Evolutionary conservation across 2,113 vertebrate genomes (phyloP).

Genomic region (Piaya cayana): DNA sequence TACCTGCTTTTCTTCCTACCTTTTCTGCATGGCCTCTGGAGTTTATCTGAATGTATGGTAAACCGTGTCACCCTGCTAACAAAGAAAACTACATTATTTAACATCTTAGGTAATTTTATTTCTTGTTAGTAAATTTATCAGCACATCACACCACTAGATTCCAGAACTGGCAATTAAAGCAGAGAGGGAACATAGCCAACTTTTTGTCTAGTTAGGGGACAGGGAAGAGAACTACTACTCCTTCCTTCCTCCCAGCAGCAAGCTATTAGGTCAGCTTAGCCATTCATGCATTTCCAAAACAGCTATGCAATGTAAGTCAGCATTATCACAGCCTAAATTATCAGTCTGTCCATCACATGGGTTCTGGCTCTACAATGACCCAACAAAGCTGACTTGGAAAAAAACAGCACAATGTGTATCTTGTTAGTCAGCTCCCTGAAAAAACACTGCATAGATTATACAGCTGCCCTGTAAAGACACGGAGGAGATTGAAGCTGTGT

Average conservation of each 20-base stretch:
- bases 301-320: neutral
- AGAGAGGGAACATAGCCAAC: neutral
- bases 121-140: neutral
- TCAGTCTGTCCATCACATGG: neutral
- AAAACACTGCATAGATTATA: neutral
- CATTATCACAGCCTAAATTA: neutral
- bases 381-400: neutral
- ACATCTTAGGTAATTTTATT: neutral
- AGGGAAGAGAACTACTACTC: neutral
- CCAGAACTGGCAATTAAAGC: neutral
- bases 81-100: neutral
- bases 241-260: neutral
- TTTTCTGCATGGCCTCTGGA: neutral
- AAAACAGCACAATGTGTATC: neutral
- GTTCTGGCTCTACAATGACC: neutral
- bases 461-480: neutral
- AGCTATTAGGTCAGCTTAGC: neutral
- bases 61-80: neutral
- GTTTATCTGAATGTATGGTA: neutral
- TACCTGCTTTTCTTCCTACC: neutral
- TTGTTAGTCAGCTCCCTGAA: neutral
- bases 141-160: neutral
- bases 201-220: neutral
- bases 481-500: fast-evolving
- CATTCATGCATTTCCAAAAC: neutral